Percentiles rank a stretch among this genome's conserved stretches.
phyloP scores from a whole-genome alignment of 2,888 invertebrate genomes.

The Dolichomitus sp. region DNA sequence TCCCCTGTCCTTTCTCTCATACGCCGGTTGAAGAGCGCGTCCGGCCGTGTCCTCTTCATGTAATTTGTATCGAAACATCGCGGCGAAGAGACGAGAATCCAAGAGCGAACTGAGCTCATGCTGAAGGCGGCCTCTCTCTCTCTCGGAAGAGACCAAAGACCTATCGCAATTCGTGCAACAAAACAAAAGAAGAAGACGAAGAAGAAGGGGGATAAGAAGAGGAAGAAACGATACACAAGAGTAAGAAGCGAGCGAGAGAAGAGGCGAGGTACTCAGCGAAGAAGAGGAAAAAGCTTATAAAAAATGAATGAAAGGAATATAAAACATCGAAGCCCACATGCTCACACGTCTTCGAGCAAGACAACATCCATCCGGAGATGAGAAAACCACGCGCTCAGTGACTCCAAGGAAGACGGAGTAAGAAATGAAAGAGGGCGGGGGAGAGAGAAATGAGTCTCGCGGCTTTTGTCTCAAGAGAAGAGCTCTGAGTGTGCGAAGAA shows the following conservation, averaged over 20 bases:
- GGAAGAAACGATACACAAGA: conserved; percentile 32
- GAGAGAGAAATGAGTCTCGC: conserved; percentile 58
- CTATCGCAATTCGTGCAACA: conserved; percentile 50
- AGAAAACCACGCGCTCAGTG: conserved; percentile 34
- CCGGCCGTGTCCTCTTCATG: conserved; percentile 80
- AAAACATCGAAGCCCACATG: conserved; percentile 47
- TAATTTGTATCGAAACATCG: conserved; percentile 85
- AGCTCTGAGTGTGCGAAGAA: conserved; percentile 46
- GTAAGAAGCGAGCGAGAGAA: conserved; percentile 15
- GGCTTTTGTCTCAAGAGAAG: conserved; percentile 54
- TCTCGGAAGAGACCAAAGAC: conserved; percentile 29
- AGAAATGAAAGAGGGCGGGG: conserved; percentile 57
- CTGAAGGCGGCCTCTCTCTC: conserved; percentile 2
- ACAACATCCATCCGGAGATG: conserved; percentile 50
- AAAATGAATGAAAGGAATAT: conserved; percentile 58
- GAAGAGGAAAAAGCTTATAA: conserved; percentile 34
- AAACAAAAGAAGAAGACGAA: conserved; percentile 45
- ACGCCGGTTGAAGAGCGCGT: conserved; percentile 53
- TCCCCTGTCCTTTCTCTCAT: conserved; percentile 64
- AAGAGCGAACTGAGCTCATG: conserved; percentile 33
- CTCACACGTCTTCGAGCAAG: conserved; percentile 22
- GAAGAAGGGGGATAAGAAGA: conserved; percentile 37
- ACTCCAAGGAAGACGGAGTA: conserved; percentile 69
- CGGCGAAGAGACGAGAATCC: conserved; percentile 72
- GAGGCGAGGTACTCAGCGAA: background rate